A percentile compares a stretch with the other conserved stretches of the same genome.
Conservation (phyloP, 2,797 vertebrate genomes). For the Paguma larvata region DNA sequence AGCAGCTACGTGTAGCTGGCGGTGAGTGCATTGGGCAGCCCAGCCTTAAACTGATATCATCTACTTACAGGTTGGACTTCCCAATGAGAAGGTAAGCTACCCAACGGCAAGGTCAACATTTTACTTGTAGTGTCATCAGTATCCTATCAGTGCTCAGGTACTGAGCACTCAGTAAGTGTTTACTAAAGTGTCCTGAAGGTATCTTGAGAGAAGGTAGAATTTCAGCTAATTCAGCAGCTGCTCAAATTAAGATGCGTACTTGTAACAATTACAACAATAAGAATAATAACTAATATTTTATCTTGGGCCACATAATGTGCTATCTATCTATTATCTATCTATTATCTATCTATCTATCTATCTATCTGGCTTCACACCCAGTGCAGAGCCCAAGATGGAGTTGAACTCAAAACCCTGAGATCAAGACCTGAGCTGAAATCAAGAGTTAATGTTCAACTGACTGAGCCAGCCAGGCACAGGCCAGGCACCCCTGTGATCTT, state of each 20-base stretch:
- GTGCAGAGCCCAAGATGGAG: no score
- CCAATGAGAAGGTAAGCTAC: neutral
- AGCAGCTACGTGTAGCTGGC: neutral
- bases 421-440: no score
- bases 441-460: no score
- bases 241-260: neutral
- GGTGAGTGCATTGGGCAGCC: neutral
- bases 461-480: no score
- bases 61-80: neutral
- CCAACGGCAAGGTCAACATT: neutral
- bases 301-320: neutral
- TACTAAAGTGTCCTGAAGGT: neutral
- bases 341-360: no score
- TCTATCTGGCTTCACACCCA: no score
- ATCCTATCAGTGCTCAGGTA: neutral
- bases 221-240: neutral
- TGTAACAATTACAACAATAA: neutral
- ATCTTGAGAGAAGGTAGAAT: neutral
- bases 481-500: neutral
- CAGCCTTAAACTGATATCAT: neutral
- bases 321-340: neutral
- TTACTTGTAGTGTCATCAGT: neutral
- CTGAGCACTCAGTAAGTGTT: neutral
- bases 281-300: constrained; percentile 17
- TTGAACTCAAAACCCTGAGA: no score